These are phyloP conservation scores for Parapsyche elsis DNA, from an alignment of 1,140 invertebrate species.

Conservation along the genomic window DNA sequence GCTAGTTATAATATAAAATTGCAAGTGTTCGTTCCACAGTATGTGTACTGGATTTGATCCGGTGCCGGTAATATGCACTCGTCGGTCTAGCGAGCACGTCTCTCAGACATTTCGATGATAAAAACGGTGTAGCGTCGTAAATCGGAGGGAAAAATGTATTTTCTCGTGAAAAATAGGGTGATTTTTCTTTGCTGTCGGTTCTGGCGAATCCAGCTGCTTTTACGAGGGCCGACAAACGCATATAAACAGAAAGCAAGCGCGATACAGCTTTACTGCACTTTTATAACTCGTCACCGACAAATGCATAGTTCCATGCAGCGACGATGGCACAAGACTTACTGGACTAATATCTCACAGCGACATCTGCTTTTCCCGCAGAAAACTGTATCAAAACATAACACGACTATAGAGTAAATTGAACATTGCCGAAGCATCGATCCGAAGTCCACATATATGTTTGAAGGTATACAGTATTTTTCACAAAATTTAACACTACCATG, in stretches of 20 bases:
- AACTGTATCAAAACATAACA: too few species aligned
- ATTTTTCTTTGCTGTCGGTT: neutral
- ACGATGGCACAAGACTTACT: too few species aligned
- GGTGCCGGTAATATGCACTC: neutral
- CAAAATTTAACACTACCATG: too few species aligned
- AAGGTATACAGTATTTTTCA: too few species aligned
- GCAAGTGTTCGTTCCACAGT: neutral
- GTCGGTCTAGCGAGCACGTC: neutral
- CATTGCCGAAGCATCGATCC: too few species aligned
- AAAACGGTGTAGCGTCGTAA: neutral
- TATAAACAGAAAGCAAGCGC: neutral
- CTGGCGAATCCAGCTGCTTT: neutral
- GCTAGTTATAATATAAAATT: too few species aligned
- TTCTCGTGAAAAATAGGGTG: neutral
- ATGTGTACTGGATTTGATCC: neutral
- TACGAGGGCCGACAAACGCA: neutral
- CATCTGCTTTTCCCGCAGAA: too few species aligned
- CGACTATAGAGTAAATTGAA: too few species aligned
- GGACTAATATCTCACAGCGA: too few species aligned
- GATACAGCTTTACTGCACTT: neutral
- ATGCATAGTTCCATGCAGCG: neutral
- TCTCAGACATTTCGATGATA: conserved; percentile 5
- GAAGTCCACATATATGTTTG: too few species aligned
- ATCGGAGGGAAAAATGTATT: conserved; percentile 12
- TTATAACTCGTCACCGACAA: neutral